phyloP scores from a whole-genome alignment of 1,140 invertebrate species.

The Ostrea edulis region DNA sequence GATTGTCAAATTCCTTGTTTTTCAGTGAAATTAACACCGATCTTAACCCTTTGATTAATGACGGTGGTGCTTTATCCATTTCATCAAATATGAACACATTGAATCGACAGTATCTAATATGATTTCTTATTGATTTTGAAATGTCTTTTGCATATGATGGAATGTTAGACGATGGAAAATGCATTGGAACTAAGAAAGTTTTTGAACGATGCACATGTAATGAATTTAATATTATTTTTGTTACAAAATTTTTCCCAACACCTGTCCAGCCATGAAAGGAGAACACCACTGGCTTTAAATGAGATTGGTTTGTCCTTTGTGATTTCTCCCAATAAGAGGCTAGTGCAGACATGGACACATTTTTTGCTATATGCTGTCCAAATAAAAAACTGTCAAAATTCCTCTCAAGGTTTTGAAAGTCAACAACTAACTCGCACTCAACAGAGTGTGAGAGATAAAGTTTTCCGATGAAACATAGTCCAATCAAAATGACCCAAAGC shows the following conservation, averaged over 20 bases:
- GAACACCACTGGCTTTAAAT: constrained; percentile 63
- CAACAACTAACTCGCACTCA: constrained; percentile 46
- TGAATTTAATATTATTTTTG: constrained; percentile 65
- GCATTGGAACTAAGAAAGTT: constrained; percentile 66
- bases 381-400: constrained; percentile 71
- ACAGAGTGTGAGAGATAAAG: constrained; percentile 26
- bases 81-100: constrained; percentile 75
- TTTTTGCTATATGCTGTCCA: constrained; percentile 74
- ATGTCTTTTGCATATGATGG: constrained; percentile 60
- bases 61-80: constrained; percentile 70
- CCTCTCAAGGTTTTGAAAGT: constrained; percentile 56
- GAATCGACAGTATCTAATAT: constrained; percentile 67
- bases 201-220: constrained; percentile 59
- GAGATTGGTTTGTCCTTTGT: constrained; percentile 17
- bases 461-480: constrained; percentile 33
- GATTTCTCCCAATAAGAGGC: constrained; percentile 58
- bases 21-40: constrained; percentile 61
- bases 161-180: constrained; percentile 64
- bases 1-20: constrained; percentile 49
- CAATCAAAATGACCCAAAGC: constrained; percentile 33
- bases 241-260: constrained; percentile 75
- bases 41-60: constrained; percentile 63
- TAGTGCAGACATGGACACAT: constrained; percentile 59
- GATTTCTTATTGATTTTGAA: constrained; percentile 63
- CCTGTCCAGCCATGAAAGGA: constrained; percentile 77